These are phyloP conservation scores for Fulica atra DNA, from an alignment of 2,113 vertebrate genomes.

Conservation along the genomic window DNA sequence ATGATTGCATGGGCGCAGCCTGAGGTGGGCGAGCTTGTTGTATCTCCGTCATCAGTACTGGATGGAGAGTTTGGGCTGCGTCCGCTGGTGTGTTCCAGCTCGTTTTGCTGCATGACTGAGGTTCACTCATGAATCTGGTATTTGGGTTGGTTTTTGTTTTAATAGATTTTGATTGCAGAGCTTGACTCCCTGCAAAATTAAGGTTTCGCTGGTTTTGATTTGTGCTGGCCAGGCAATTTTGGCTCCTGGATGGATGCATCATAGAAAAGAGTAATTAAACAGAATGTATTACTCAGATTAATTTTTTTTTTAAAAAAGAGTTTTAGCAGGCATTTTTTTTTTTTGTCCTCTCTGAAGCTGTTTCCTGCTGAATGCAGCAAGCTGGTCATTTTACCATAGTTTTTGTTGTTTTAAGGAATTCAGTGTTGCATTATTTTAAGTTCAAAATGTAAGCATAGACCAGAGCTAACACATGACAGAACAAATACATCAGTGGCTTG, in stretches of 20 bases:
- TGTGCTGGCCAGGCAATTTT: neutral
- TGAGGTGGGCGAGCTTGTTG: neutral
- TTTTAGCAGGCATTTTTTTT: neutral
- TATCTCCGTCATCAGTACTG: neutral
- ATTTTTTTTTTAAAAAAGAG: neutral
- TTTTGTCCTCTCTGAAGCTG: neutral
- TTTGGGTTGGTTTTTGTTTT: neutral
- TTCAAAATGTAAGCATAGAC: neutral
- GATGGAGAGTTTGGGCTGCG: neutral
- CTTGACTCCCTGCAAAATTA: neutral
- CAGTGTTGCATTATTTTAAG: neutral
- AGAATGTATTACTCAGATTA: neutral
- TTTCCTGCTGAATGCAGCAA: neutral
- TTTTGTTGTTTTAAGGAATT: neutral
- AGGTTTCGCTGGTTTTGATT: neutral
- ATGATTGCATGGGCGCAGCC: neutral
- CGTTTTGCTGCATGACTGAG: neutral
- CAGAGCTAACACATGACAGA: neutral
- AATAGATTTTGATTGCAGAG: neutral
- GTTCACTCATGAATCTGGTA: neutral
- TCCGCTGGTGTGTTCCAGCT: neutral
- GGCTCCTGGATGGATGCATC: neutral
- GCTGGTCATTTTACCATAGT: neutral
- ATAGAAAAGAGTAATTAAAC: neutral
- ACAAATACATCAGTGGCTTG: neutral